Conservation (phyloP, 2,797 vertebrate species). For the Orientallactaga sibirica region DNA sequence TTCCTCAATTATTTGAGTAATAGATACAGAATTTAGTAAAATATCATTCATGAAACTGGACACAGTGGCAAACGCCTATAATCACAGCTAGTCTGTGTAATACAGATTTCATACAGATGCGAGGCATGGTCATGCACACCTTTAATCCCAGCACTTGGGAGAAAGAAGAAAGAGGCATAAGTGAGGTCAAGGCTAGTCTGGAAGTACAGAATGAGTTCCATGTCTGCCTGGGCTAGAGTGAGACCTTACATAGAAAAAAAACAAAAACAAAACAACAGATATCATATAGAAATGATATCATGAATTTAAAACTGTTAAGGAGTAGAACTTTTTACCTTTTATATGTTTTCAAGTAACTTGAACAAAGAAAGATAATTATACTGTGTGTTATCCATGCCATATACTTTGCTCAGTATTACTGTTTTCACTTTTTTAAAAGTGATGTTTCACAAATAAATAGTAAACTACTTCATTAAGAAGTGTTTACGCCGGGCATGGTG, state of each 20-base stretch:
- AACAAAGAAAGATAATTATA: background rate
- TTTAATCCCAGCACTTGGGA: too few relatives aligned
- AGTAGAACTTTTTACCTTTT: conserved; percentile 39
- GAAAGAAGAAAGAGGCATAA: too few relatives aligned
- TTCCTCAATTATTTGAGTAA: conserved; percentile 47
- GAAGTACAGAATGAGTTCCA: too few relatives aligned
- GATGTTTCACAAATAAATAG: background rate
- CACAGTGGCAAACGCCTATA: background rate
- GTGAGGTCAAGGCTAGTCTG: too few relatives aligned
- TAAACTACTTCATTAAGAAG: background rate
- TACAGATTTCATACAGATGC: too few relatives aligned
- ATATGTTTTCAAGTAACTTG: conserved; percentile 34
- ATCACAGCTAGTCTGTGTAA: background rate
- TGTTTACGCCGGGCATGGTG: background rate
- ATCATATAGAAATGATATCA: background rate
- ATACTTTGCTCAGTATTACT: background rate
- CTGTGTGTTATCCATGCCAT: background rate
- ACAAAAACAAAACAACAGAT: background rate
- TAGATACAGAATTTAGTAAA: conserved; percentile 41
- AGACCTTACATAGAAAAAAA: too few relatives aligned
- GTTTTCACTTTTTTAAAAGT: background rate
- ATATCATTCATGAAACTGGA: background rate
- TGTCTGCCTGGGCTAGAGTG: too few relatives aligned
- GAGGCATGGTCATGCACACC: too few relatives aligned
- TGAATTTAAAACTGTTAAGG: background rate